These are phyloP conservation scores for Drosophila histrio DNA, from an alignment of 2,888 invertebrate genomes.

Conservation along the genomic window DNA sequence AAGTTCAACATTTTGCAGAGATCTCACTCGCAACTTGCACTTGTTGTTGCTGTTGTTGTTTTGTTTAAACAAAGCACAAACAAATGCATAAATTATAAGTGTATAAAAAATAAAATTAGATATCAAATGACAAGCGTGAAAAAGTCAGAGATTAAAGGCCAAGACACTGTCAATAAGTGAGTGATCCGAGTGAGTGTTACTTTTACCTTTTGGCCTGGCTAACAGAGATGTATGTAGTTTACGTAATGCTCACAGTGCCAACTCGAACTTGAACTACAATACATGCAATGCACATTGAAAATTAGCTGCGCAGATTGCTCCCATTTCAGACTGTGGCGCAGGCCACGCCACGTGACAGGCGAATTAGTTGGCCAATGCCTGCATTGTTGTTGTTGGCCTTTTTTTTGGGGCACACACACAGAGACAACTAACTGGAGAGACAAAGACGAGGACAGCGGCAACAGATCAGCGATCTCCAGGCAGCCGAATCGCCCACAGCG, in stretches of 20 bases:
- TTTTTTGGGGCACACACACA: constrained; percentile 61
- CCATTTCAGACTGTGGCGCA: constrained; percentile 56
- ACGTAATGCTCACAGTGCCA: constrained; percentile 50
- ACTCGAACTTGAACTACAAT: constrained; percentile 75
- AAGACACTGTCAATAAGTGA: constrained; percentile 5
- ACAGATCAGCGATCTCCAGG: constrained; percentile 55
- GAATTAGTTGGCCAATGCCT: constrained; percentile 63
- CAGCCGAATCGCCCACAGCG: constrained; percentile 70
- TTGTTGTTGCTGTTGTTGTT: constrained; percentile 38
- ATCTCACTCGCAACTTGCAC: constrained; percentile 36
- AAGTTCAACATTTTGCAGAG: constrained; percentile 74
- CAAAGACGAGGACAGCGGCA: constrained; percentile 33
- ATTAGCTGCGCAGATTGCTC: constrained; percentile 68
- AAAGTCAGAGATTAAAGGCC: constrained; percentile 68
- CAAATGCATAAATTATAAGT: constrained; percentile 65
- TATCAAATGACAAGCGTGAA: constrained; percentile 74
- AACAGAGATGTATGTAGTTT: constrained; percentile 10
- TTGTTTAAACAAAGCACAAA: constrained; percentile 46
- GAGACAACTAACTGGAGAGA: constrained; percentile 13
- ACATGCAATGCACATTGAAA: constrained; percentile 64
- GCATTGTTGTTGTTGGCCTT: constrained; percentile 44
- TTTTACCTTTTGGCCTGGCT: constrained; percentile 59
- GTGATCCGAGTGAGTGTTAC: constrained; percentile 25
- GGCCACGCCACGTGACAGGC: constrained; percentile 70
- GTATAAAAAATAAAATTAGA: constrained; percentile 44